Conservation (phyloP, 2,888 invertebrate species). For the Lordiphosa fenestrarum region DNA sequence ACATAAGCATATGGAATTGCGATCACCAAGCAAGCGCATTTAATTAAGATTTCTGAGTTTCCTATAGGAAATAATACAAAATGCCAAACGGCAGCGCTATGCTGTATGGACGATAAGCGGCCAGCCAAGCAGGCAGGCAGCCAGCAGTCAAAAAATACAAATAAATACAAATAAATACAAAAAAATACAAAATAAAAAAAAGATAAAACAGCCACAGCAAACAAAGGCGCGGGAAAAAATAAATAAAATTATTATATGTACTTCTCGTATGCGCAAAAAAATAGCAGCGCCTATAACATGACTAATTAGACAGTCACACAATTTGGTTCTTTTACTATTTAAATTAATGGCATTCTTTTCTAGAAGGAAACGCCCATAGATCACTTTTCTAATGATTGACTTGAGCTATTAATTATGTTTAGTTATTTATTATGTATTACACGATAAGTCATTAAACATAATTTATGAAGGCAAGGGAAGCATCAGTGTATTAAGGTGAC, state of each 20-base stretch:
- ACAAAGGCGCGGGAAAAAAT: constrained; percentile 46
- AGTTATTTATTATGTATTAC: constrained; percentile 4
- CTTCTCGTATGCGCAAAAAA: constrained; percentile 1
- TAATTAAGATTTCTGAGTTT: constrained; percentile 49
- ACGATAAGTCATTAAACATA: constrained; percentile 6
- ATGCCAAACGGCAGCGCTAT: constrained; percentile 9
- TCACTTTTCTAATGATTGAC: constrained; percentile 9
- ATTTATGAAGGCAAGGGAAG: not conserved
- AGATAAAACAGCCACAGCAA: constrained; percentile 34
- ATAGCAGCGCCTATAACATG: constrained; percentile 30
- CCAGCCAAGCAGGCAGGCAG: constrained; percentile 2
- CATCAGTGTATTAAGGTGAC: too few species aligned
- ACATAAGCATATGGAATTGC: constrained; percentile 25
- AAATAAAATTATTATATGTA: constrained; percentile 18
- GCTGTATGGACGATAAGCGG: constrained; percentile 11
- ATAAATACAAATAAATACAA: too few species aligned
- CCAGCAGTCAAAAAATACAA: too few species aligned
- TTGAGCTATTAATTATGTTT: constrained; percentile 4
- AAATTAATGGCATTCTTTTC: constrained; percentile 9
- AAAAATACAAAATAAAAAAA: constrained; percentile 7
- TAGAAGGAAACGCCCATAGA: constrained; percentile 6
- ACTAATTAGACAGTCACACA: constrained; percentile 39
- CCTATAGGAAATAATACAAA: constrained; percentile 2
- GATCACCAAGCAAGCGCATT: constrained; percentile 33
- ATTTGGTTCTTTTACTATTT: constrained; percentile 6